A percentile compares a stretch with the other conserved stretches of the same genome.
These are phyloP conservation scores for Drosophila birchii DNA, from an alignment of 2,888 invertebrate genomes.

Conservation along the genomic window DNA sequence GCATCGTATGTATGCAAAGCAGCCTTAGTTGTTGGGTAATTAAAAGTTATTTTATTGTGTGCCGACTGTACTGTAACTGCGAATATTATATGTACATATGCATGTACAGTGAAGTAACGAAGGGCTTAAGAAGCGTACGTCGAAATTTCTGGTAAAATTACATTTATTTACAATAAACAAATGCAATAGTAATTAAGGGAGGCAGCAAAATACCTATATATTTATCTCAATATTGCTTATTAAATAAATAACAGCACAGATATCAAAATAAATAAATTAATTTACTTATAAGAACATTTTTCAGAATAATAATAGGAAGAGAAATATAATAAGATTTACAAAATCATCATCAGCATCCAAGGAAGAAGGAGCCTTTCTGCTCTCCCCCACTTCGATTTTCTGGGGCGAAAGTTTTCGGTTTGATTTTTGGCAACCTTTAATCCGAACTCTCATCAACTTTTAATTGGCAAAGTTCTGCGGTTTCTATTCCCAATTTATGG, in stretches of 20 bases:
- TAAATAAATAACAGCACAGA: not conserved
- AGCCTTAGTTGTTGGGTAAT: constrained; percentile 72
- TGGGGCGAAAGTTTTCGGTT: constrained; percentile 23
- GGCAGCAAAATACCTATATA: not conserved
- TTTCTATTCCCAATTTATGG: constrained; percentile 15
- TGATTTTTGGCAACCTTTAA: constrained; percentile 48
- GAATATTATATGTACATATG: not conserved
- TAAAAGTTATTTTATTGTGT: constrained; percentile 81
- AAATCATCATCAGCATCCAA: not conserved
- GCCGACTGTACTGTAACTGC: constrained; percentile 35
- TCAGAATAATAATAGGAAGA: too few species aligned
- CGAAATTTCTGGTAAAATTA: not conserved
- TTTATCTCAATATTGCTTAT: not conserved
- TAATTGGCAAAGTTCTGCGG: constrained; percentile 68
- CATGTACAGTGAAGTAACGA: not conserved
- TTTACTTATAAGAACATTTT: not conserved
- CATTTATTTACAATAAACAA: not conserved
- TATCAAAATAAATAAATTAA: not conserved
- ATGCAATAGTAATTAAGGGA: not conserved
- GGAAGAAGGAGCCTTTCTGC: not conserved
- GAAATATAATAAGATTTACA: not conserved
- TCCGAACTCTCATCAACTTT: constrained; percentile 57
- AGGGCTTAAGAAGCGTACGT: not conserved
- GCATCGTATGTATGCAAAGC: constrained; percentile 37
- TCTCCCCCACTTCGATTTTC: not conserved